A percentile compares a stretch with the other conserved stretches of the same genome.
These are phyloP conservation scores for Plebejus melissa DNA, from an alignment of 2,888 invertebrate genomes.

Conservation along the genomic window DNA sequence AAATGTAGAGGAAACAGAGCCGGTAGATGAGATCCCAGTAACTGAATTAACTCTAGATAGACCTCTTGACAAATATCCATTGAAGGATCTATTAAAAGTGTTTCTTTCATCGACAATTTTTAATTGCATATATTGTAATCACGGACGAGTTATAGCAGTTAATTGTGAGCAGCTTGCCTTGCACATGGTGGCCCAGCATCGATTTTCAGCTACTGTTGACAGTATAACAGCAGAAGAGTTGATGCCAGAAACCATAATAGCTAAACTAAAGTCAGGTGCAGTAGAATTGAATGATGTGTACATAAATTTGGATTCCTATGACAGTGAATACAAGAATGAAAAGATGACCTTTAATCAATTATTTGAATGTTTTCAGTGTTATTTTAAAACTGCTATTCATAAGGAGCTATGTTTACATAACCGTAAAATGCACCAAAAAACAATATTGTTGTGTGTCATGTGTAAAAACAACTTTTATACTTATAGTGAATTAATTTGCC, in stretches of 20 bases:
- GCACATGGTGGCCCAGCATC: slow-evolving; percentile 88
- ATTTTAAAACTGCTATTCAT: slow-evolving; percentile 86
- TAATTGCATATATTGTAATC: slow-evolving; percentile 90
- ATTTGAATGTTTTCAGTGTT: slow-evolving; percentile 93
- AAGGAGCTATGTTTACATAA: slow-evolving; percentile 93
- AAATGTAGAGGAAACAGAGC: slow-evolving; percentile 53
- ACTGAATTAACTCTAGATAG: slow-evolving; percentile 86
- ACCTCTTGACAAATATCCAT: slow-evolving; percentile 86
- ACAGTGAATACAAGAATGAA: slow-evolving; percentile 79
- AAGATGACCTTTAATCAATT: slow-evolving; percentile 81
- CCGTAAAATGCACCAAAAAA: slow-evolving; percentile 91
- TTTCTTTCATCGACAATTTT: slow-evolving; percentile 84
- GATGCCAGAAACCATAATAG: slow-evolving; percentile 84
- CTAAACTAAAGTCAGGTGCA: slow-evolving; percentile 81
- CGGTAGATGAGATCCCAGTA: slow-evolving; percentile 79
- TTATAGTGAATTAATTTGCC: slow-evolving; percentile 92
- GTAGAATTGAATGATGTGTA: slow-evolving; percentile 81
- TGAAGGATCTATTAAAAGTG: slow-evolving; percentile 84
- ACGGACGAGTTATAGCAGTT: slow-evolving; percentile 90
- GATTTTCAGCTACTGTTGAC: slow-evolving; percentile 87
- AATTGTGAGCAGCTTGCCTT: slow-evolving; percentile 89
- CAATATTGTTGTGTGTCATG: slow-evolving; percentile 90
- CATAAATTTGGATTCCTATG: slow-evolving; percentile 86
- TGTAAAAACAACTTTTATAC: slow-evolving; percentile 92
- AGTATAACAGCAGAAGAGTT: slow-evolving; percentile 88